Base-by-base conservation (phyloP, 2,888 invertebrate species). In the Amaurobius ferox region DNA sequence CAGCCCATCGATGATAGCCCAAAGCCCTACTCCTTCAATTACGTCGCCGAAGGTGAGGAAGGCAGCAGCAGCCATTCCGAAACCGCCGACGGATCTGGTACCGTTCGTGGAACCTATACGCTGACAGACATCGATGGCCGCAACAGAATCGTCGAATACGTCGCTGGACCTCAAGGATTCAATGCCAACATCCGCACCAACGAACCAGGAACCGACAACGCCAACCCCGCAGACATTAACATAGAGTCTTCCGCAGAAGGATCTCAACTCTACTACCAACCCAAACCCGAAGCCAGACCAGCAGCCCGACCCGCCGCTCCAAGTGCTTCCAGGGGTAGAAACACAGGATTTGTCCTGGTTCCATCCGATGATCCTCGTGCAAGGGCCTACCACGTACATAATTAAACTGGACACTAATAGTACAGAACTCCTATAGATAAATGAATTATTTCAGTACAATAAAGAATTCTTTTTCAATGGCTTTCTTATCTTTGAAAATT, bases 111-210 rank as follows among this genome's bases (percentile, higher is more conserved):
- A 1, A 80, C 86, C 30, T 86, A 86, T 77, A 76, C 79, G 1
- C 28, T 86, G 3, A 67, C 32, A 2, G 76, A 80, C 35, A n/a
- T 44, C 2, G 86, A 86, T 3, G 86, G 86, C 0, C 44, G 66
- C 19, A 78, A 71, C 30, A 19, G 86, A 13, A 44, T 88, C 86
- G 35, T 90, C 89, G 78, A 90, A 89, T 88, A 90, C 73, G 32
- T 61, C 0, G 86, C 86, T 1, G 86, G 29, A 16, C 23, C 78
- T 9, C 68, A 61, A 0, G 86, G 86, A 11, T 86, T 79, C 61
- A 26, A 67, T 1, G 86, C 86, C 62, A n/a, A 32, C 23, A 79
- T 86, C 0, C n/a, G 62, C 2, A 74, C 81, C 23, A 81, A 81
- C 29, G 81, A 81, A 61, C 81, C 81, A 7, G 81, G 81, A 55